Conservation (phyloP, 2,113 vertebrate genomes). For the Noctilio leporinus region DNA sequence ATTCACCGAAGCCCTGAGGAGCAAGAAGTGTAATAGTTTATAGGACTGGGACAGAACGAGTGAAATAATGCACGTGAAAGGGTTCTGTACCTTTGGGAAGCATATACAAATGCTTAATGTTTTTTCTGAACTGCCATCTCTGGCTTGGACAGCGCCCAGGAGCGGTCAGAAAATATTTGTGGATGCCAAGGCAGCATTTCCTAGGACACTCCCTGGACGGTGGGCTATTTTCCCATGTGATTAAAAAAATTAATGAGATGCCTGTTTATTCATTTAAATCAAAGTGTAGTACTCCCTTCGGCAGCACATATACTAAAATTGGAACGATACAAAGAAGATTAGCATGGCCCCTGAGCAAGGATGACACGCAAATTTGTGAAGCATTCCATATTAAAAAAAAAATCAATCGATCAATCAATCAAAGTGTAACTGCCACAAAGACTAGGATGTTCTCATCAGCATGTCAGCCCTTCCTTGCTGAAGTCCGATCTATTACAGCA, state of each 20-base stretch:
- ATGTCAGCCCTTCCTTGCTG: not conserved
- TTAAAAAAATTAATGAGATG: not conserved
- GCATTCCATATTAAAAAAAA: too few relatives aligned
- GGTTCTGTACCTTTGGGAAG: not conserved
- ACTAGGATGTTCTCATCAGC: not conserved
- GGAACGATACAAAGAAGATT: too few relatives aligned
- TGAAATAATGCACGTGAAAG: not conserved
- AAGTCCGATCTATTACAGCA: not conserved
- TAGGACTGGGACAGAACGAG: not conserved
- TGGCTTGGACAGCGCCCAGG: not conserved
- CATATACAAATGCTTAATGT: not conserved
- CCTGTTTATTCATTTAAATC: not conserved
- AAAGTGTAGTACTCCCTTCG: too few relatives aligned
- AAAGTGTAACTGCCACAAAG: not conserved
- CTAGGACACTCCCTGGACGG: not conserved
- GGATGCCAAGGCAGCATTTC: not conserved
- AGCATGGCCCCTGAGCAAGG: too few relatives aligned
- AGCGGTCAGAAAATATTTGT: not conserved
- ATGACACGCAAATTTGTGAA: too few relatives aligned
- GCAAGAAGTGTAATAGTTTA: not conserved
- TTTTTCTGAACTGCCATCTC: not conserved
- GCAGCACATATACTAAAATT: too few relatives aligned
- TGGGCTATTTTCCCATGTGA: not conserved
- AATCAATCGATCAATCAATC: too few relatives aligned
- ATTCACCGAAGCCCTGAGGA: constrained; percentile 13